A percentile compares a stretch with the other conserved stretches of the same genome.
Conservation (phyloP, 2,113 vertebrate species). For the Sinosuthora webbiana region DNA sequence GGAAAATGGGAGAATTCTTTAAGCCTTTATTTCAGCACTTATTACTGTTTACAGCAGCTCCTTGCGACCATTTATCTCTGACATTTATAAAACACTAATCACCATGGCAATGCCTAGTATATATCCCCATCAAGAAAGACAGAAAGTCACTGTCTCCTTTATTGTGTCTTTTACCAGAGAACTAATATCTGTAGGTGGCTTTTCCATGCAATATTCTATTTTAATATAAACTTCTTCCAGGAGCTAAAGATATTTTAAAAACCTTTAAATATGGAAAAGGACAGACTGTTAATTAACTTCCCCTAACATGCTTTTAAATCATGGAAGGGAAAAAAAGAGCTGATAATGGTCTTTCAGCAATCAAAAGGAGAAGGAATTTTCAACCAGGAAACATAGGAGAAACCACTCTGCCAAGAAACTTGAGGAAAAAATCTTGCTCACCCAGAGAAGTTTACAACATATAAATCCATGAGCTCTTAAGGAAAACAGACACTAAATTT, state of each 20-base stretch:
- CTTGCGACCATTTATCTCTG: background rate
- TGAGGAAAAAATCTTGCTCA: background rate
- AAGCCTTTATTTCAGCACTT: conserved; percentile 1
- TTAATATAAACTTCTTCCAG: background rate
- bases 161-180: background rate
- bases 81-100: conserved; percentile 45
- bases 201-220: conserved; percentile 8
- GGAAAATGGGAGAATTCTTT: background rate
- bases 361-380: background rate
- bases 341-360: background rate
- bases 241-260: conserved; percentile 34
- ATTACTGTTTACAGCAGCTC: conserved; percentile 39
- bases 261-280: background rate
- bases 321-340: background rate
- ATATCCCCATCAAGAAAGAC: background rate
- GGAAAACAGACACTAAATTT: background rate
- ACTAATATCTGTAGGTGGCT: conserved; percentile 31
- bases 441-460: background rate
- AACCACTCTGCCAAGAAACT: background rate
- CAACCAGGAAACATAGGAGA: background rate
- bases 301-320: background rate
- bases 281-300: conserved; percentile 31
- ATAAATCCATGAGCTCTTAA: background rate
- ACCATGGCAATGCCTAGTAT: conserved; percentile 3
- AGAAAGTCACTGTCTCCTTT: conserved; percentile 4